Percentiles rank a stretch among this genome's conserved stretches.
Evolutionary conservation across 2,797 vertebrate genomes (phyloP).

Genomic region (Sebastes reedi): DNA sequence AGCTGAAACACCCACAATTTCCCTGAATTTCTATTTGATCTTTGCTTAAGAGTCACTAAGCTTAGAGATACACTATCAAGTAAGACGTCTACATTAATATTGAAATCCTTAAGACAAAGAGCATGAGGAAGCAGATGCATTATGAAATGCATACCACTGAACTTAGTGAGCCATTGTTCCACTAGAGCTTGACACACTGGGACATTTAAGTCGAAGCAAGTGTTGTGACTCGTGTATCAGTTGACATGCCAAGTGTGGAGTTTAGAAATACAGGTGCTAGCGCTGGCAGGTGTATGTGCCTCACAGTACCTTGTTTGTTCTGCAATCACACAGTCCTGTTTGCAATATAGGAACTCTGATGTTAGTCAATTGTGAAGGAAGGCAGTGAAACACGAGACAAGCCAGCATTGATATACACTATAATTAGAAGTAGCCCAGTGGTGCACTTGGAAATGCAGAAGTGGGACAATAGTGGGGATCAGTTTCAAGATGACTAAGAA

Average conservation of each 20-base stretch:
- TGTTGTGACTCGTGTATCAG: background rate
- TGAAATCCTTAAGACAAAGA: background rate
- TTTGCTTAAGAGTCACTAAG: background rate
- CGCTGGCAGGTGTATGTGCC: background rate
- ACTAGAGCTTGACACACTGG: background rate
- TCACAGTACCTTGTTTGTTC: background rate
- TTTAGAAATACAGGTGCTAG: background rate
- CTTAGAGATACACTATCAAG: background rate
- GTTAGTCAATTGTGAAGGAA: background rate
- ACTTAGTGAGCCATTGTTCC: background rate
- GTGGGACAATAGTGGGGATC: background rate
- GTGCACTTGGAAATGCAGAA: constrained; percentile 1
- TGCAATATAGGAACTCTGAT: background rate
- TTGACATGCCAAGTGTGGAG: background rate
- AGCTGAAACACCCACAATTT: background rate
- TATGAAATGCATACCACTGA: background rate
- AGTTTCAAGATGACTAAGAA: background rate
- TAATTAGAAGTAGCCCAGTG: background rate
- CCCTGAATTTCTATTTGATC: background rate
- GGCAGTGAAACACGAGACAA: background rate
- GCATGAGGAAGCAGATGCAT: background rate
- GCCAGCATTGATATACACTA: background rate
- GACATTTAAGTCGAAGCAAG: constrained; percentile 8
- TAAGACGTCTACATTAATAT: background rate
- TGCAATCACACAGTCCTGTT: background rate